Evolutionary conservation across 2,113 vertebrate genomes (phyloP), one percentile per base, ranked within the genome.

Genomic region (Larimichthys polyactis): DNA sequence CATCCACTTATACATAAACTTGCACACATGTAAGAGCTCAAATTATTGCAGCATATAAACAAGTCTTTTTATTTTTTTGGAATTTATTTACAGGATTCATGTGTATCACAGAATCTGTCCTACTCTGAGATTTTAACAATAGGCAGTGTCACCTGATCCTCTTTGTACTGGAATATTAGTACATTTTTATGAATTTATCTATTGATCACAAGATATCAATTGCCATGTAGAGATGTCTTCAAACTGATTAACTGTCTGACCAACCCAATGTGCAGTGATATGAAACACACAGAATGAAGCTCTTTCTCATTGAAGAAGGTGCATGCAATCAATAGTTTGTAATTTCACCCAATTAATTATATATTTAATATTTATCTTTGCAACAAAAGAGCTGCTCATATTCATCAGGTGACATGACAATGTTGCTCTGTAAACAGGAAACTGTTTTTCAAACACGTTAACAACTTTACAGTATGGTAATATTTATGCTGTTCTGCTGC

Each of bases 21-120:
- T 1, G 46, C 6, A 65, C 29, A 62, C 59, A n/a, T 40, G 59
- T 32, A 43, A 43, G 58, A 44, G 11, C 66, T 36, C 7, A 22
- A n/a, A 40, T 19, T 15, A 40, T 14, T 15, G 12, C 6, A 40
- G 36, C 36, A 40, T 40, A 40, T 40, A 40, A 36, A 57, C 9
- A 55, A 24, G 6, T 27, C 9, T 22, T 64, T 75, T 75, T 43
- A 74, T 63, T 74, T 52, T 52, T 24, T 43, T n/a, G 29, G 9
- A 2, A 54, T 64, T 27, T 75, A 54, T 54, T 64, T 65, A 65
- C 73, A 75, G 54, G 3, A 22, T 10, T 29, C 14, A 3, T 46
- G 69, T 40, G 22, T 24, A 17, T 52, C 11, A 74, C 46, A 60
- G 17, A 48, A 71, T 19, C 16, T 16, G 9, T 14, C 17, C 9